Evolutionary conservation across 2,113 vertebrate species (phyloP).

Genomic region (Oceanites oceanicus): DNA sequence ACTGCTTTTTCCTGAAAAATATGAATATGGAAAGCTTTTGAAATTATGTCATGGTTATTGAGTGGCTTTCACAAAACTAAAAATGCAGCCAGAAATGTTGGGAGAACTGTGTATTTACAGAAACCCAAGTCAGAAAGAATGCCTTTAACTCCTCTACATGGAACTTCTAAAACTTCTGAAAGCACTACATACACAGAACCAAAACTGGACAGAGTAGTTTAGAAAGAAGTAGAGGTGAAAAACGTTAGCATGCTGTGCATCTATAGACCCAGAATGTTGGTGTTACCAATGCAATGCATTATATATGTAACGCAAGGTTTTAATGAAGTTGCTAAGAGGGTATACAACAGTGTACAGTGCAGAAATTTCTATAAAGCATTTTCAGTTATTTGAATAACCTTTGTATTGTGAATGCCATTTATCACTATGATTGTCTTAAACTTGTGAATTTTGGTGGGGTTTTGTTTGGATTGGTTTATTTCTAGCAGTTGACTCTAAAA

Average conservation of each 20-base stretch:
- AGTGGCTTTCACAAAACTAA: neutral
- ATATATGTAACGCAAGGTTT: rapidly evolving
- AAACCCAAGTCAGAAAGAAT: neutral
- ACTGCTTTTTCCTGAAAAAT: neutral
- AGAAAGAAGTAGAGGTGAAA: neutral
- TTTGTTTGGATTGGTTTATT: neutral
- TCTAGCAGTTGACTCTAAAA: neutral
- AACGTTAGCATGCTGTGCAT: neutral
- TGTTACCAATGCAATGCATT: neutral
- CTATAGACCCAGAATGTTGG: rapidly evolving
- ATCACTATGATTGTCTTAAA: neutral
- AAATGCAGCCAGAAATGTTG: neutral
- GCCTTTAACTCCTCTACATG: neutral
- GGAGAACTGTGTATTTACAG: neutral
- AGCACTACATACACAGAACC: neutral
- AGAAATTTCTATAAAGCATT: rapidly evolving
- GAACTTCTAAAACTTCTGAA: neutral
- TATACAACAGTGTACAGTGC: no score
- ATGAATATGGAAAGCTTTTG: neutral
- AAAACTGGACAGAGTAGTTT: neutral
- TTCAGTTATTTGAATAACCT: neutral
- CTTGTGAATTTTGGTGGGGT: rapidly evolving
- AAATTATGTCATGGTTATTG: neutral
- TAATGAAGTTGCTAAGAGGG: neutral
- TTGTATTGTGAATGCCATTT: neutral